Evolutionary conservation across 2,797 vertebrate species (phyloP).

Genomic region (Brachymystax lenok): DNA sequence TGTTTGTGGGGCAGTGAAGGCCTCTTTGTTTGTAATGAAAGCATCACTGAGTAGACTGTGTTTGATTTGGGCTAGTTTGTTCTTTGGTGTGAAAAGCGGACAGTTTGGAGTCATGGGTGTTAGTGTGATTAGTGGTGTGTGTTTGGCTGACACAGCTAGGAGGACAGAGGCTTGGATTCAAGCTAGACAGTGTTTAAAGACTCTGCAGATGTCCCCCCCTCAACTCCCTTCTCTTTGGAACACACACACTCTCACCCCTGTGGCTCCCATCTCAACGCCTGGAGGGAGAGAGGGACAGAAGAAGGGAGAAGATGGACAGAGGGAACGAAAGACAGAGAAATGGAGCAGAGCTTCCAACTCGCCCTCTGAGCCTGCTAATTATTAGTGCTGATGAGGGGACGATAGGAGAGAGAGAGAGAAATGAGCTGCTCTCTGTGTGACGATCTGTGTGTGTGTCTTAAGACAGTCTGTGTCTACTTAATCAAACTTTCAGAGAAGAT

Average conservation of each 20-base stretch:
- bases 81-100: constrained; percentile 57
- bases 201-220: too few relatives aligned
- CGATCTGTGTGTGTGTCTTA: too few relatives aligned
- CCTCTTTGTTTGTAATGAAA: constrained; percentile 61
- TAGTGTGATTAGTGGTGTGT: not conserved
- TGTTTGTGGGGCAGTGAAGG: constrained; percentile 48
- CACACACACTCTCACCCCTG: too few relatives aligned
- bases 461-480: too few relatives aligned
- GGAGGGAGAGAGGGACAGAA: not conserved
- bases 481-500: too few relatives aligned
- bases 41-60: constrained; percentile 42
- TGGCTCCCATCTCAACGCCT: not conserved
- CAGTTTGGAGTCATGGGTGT: not conserved
- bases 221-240: too few relatives aligned
- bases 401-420: not conserved
- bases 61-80: constrained; percentile 18
- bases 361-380: not conserved
- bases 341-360: not conserved
- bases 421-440: too few relatives aligned
- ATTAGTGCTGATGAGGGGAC: not conserved
- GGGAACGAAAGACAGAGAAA: too few relatives aligned
- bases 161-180: too few relatives aligned
- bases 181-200: not conserved
- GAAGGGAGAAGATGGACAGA: not conserved
- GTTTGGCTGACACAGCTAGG: too few relatives aligned